Percentiles rank a stretch among this genome's conserved stretches.
Conservation (phyloP, 2,888 invertebrate species). For the Anagyrus pseudococci region DNA sequence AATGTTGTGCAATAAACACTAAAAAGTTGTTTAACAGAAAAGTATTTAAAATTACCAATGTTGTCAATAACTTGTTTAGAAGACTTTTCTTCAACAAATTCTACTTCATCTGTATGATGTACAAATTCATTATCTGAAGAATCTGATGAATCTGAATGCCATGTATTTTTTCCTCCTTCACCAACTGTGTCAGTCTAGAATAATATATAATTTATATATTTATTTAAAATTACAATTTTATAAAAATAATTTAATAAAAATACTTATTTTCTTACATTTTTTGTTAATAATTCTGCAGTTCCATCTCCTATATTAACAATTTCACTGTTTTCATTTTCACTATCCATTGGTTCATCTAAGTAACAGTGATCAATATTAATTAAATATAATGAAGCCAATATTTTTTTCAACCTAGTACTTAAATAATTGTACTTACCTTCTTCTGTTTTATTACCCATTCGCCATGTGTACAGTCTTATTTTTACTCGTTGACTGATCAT, state of each 20-base stretch:
- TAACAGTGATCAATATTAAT: too few species aligned
- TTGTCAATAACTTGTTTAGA: slow-evolving; percentile 49
- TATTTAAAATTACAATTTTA: neutral
- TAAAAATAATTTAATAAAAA: neutral
- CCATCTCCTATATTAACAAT: slow-evolving; percentile 54
- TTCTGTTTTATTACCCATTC: slow-evolving; percentile 41
- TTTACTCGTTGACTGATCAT: slow-evolving; percentile 56
- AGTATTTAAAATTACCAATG: slow-evolving; percentile 54
- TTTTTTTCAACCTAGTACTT: neutral
- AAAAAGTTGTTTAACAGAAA: slow-evolving; percentile 21
- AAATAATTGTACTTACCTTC: slow-evolving; percentile 44
- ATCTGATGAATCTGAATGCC: slow-evolving; percentile 47
- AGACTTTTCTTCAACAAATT: slow-evolving; percentile 50
- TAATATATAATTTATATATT: too few species aligned
- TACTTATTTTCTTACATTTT: slow-evolving; percentile 48
- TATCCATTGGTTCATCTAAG: slow-evolving; percentile 34
- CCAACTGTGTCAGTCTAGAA: slow-evolving; percentile 53
- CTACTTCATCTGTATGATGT: slow-evolving; percentile 42
- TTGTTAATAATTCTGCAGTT: slow-evolving; percentile 60
- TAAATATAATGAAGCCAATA: neutral
- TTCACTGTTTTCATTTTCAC: slow-evolving; percentile 32
- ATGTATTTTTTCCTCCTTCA: slow-evolving; percentile 53
- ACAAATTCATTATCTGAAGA: slow-evolving; percentile 49
- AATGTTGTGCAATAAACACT: slow-evolving; percentile 13
- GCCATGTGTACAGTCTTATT: slow-evolving; percentile 54